These are phyloP conservation scores for Mylabris phalerata DNA, from an alignment of 1,140 invertebrate genomes.

Conservation along the genomic window DNA sequence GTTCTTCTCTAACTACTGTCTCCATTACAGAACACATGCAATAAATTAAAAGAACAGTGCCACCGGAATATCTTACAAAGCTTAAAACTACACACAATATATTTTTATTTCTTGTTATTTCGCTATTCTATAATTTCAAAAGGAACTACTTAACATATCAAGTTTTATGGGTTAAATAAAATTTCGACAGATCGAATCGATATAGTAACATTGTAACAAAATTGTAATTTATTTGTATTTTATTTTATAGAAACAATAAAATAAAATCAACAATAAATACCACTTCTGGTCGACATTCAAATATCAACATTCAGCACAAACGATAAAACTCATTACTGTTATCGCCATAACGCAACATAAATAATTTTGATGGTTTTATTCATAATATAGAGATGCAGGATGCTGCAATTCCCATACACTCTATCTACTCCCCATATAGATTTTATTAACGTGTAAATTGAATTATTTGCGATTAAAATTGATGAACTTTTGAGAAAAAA, in stretches of 20 bases:
- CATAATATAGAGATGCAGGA: conserved; percentile 20
- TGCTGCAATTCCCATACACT: conserved; percentile 16
- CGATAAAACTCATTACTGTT: conserved; percentile 33
- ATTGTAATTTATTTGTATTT: background rate
- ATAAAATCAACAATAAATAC: conserved; percentile 13
- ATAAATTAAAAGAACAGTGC: conserved; percentile 31
- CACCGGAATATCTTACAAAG: conserved; percentile 28
- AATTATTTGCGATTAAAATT: background rate
- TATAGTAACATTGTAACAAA: background rate
- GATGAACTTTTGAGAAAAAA: background rate
- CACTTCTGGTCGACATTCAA: conserved; percentile 10
- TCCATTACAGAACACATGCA: conserved; percentile 32
- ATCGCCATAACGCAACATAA: conserved; percentile 33
- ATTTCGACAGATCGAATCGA: background rate
- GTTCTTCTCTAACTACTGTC: conserved; percentile 33
- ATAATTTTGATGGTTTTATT: conserved; percentile 33
- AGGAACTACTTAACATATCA: no score
- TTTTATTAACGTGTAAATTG: conserved; percentile 7
- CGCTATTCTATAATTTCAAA: no score
- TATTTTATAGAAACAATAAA: background rate
- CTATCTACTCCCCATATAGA: conserved; percentile 16
- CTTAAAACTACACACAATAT: conserved; percentile 16
- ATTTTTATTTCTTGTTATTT: no score
- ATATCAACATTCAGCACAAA: conserved; percentile 26
- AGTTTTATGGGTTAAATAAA: no score